These are phyloP conservation scores for Heliconius hortense DNA, from an alignment of 2,888 invertebrate genomes.

Conservation along the genomic window DNA sequence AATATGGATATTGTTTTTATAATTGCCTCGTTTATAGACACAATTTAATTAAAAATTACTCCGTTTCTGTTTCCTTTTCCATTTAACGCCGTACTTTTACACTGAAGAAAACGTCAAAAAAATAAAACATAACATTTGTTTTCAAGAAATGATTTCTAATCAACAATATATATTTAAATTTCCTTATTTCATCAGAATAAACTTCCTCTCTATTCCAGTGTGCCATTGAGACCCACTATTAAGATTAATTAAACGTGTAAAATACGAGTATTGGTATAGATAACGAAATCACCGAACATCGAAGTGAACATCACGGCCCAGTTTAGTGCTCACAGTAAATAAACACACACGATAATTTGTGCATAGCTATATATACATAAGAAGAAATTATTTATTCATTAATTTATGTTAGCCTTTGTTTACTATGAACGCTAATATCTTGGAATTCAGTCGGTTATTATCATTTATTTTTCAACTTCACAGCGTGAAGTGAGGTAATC, in stretches of 20 bases:
- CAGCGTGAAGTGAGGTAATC: no score
- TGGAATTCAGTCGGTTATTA: neutral
- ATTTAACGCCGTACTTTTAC: neutral
- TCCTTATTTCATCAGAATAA: neutral
- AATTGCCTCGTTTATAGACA: neutral
- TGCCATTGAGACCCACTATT: neutral
- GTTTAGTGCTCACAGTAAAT: constrained; percentile 37
- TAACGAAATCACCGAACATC: constrained; percentile 59
- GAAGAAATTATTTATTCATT: constrained; percentile 12
- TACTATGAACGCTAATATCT: constrained; percentile 3
- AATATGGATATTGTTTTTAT: neutral
- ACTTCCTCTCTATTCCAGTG: neutral
- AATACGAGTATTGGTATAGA: constrained; percentile 45
- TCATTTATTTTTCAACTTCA: neutral
- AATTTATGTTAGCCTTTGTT: neutral
- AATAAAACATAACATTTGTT: neutral
- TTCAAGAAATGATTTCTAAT: neutral
- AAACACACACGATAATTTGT: constrained; percentile 30
- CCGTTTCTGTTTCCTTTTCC: neutral
- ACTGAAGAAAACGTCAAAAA: neutral
- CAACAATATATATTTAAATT: neutral
- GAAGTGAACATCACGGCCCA: constrained; percentile 65
- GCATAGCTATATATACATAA: constrained; percentile 19
- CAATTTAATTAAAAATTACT: neutral
- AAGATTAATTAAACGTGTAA: constrained; percentile 43